Base-by-base conservation (phyloP, 2,888 invertebrate genomes). In the Erpobdella octoculata region DNA sequence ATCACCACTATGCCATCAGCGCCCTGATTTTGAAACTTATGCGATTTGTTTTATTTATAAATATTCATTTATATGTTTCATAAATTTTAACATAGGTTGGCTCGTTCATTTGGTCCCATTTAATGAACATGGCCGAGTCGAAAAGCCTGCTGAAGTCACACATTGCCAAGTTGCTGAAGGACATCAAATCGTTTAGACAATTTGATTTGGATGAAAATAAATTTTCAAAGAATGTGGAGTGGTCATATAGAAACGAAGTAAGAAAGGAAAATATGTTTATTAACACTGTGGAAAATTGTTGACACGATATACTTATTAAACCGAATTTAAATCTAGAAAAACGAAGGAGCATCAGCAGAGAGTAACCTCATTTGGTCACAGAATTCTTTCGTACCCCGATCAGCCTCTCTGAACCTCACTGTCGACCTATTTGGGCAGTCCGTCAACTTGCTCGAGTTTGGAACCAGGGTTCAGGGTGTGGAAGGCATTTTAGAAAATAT, bases 21-120 rank as follows among this genome's bases (percentile, higher is more conserved):
- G n/a, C n/a, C n/a, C n/a, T n/a, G n/a, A n/a, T n/a, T n/a, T n/a
- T n/a, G n/a, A n/a, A n/a, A n/a, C n/a, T n/a, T n/a, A n/a, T n/a
- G n/a, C n/a, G n/a, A n/a, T n/a, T n/a, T n/a, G n/a, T n/a, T n/a
- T n/a, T n/a, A n/a, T n/a, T n/a, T n/a, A 28, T 35, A 33, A 33
- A 31, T 8, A 6, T 18, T 31, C 21, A 35, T 62, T 1, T 12
- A 62, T 62, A n/a, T n/a, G n/a, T n/a, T n/a, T n/a, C n/a, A n/a
- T n/a, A n/a, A n/a, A n/a, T n/a, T n/a, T n/a, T n/a, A 9, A 12
- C 92, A 83, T 94, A 95, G 88, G 93, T 94, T 37, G 93, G 92
- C 15, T 92, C 94, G 4, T 96, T 92, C 83, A 91, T 96, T 3
- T 95, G 93, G 93, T 92, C 92, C 70, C 93, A 95, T 83, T 85